These are phyloP conservation scores for Nibea coibor DNA, from an alignment of 2,113 vertebrate genomes.

Conservation along the genomic window DNA sequence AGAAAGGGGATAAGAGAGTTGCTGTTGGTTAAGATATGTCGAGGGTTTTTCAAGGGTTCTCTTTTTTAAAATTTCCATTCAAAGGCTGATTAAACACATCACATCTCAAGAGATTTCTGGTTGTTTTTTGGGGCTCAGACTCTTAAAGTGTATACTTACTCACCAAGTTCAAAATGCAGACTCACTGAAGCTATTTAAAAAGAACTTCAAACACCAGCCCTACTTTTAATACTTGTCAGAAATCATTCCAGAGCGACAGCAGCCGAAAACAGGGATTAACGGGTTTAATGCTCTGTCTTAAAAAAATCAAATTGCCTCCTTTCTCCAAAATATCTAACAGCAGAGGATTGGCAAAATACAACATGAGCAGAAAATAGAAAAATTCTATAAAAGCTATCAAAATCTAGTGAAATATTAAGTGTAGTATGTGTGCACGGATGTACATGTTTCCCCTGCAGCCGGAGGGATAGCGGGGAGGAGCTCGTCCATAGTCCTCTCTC, in stretches of 20 bases:
- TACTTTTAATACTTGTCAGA: constrained; percentile 62
- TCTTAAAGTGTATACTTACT: constrained; percentile 36
- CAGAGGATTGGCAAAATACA: constrained; percentile 10
- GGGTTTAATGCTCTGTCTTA: constrained; percentile 29
- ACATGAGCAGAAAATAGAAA: neutral
- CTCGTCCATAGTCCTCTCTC: constrained; percentile 49
- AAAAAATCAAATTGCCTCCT: constrained; percentile 43
- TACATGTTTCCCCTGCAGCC: constrained; percentile 42
- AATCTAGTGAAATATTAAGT: constrained; percentile 12
- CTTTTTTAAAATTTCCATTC: constrained; percentile 40
- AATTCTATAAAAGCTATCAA: constrained; percentile 1
- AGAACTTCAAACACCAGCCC: constrained; percentile 49
- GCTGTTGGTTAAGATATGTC: constrained; percentile 35
- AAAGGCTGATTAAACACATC: constrained; percentile 56
- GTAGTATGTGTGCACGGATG: constrained; percentile 22
- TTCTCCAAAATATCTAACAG: neutral
- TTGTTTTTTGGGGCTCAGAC: constrained; percentile 40
- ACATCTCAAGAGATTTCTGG: constrained; percentile 35
- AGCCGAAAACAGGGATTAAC: constrained; percentile 46
- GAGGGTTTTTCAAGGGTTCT: constrained; percentile 15
- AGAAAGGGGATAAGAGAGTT: constrained; percentile 6
- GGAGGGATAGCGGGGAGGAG: constrained; percentile 33
- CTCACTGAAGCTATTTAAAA: constrained; percentile 31
- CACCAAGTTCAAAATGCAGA: constrained; percentile 28
- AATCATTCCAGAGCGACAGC: constrained; percentile 35